Evolutionary conservation across 1,140 invertebrate genomes (phyloP), one percentile per base, ranked within the genome.

Genomic region (Mizuhopecten yessoensis): DNA sequence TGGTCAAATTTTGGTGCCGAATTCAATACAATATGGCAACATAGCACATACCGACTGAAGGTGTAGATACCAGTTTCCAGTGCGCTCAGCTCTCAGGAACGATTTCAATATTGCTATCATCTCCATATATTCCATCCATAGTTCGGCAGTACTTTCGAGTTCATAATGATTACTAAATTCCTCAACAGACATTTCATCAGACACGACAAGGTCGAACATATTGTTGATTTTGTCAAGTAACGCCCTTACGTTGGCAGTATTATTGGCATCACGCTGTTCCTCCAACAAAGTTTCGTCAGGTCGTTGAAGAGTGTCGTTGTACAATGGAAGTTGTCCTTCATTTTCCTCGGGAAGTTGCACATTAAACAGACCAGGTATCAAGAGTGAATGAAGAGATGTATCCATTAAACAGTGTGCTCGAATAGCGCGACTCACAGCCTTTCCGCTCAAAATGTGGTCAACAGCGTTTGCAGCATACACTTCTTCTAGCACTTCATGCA

Each of bases 11-110:
- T n/a, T n/a, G n/a, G n/a, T n/a, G n/a, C n/a, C n/a, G n/a, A n/a
- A n/a, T n/a, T n/a, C n/a, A n/a, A n/a, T n/a, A n/a, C n/a, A 96
- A 89, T 93, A 96, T 17, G 96, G 96, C 20, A 97, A 91, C 94
- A 97, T 97, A 91, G 95, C 91, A 87, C 92, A 57, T 34, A 97
- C 23, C 17, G 92, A 34, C 20, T 86, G 1, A 10, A 92, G 34
- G 42, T 94, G 91, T 15, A 92, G 86, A 20, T 90, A n/a, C 93
- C 92, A 94, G 88, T 95, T 88, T 36, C 94, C 94, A 29, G 92
- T 95, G 89, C 94, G 91, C 91, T 95, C 95, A 36, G 94, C 92
- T 86, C 90, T 88, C 2, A 95, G 90, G 39, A 95, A 95, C 49
- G 75, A 33, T n/a, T 87, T 86, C 7, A 95, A 33, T 34, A 94